A percentile compares a stretch with the other conserved stretches of the same genome.
These are phyloP conservation scores for Hyaena hyaena DNA, from an alignment of 2,113 vertebrate genomes.

Conservation along the genomic window DNA sequence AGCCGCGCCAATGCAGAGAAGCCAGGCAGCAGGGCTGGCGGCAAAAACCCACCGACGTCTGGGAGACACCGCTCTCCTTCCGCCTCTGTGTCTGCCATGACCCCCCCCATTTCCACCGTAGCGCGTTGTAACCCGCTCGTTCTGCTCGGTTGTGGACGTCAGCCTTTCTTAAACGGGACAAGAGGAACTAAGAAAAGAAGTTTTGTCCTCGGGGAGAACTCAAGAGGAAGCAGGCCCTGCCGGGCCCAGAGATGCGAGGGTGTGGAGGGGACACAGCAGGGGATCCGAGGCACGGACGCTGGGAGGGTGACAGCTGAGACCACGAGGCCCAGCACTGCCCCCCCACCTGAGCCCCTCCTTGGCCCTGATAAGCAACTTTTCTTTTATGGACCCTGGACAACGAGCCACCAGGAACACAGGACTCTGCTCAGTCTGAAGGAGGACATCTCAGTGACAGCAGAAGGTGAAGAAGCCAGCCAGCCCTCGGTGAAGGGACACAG, in stretches of 20 bases:
- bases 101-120: background rate
- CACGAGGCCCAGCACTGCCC: background rate
- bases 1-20: background rate
- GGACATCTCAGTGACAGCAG: background rate
- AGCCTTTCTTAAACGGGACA: conserved; percentile 29
- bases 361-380: background rate
- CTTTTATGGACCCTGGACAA: background rate
- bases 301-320: background rate
- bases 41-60: background rate
- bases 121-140: background rate
- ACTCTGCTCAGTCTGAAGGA: background rate
- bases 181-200: conserved; percentile 56
- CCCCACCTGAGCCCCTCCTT: background rate
- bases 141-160: background rate
- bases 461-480: background rate
- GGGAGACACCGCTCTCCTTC: background rate
- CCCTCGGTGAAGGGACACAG: background rate
- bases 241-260: background rate
- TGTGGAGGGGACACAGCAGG: background rate
- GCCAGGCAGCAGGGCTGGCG: background rate
- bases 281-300: background rate
- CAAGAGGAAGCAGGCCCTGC: background rate
- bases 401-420: background rate
- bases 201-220: background rate
- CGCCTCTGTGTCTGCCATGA: background rate